Base-by-base conservation (phyloP, 2,113 vertebrate genomes). In the Poeciliopsis prolifica region DNA sequence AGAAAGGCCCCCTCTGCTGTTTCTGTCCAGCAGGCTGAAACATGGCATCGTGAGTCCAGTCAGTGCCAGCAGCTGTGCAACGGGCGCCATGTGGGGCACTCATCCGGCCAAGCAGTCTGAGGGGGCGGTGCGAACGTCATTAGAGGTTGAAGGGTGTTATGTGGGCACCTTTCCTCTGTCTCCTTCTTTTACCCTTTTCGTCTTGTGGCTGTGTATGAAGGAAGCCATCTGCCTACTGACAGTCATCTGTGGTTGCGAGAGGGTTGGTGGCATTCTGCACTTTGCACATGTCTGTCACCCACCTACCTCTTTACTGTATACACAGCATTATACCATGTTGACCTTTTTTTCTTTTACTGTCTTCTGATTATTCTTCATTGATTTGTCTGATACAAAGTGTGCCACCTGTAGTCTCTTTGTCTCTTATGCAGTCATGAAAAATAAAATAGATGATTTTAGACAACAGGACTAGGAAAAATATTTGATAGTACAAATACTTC, bases 41-140 rank as follows among this genome's bases (percentile, higher is more conserved):
- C 81, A 78, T 75, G 79, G 85, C 85, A 83, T 74, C 35, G 33
- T 90, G 86, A 90, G 87, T 91, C 91, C 91, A 69, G 71, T 84
- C 82, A 64, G 60, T 22, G 84, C 88, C 86, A 84, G 84, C 92
- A 92, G 88, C 90, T 90, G 90, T 86, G 88, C 84, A 77, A n/a
- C 5, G 44, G 73, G 82, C 71, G 37, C 87, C 83, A 87, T 87
- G 87, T 81, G 79, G 85, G 86, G 81, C 54, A n/a, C 84, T 86
- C 61, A 65, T 82, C 79, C 17, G 71, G 76, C 83, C 88, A 73
- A 83, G 68, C 61, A 60, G 67, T 74, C 75, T 62, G 65, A 66
- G 58, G 70, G 73, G 44, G 64, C 3, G 63, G 62, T 62, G 37
- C 54, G 15, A 74, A 73, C 78, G 61, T 78, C 17, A 48, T 87